Evolutionary conservation across 2,113 vertebrate species (phyloP).

Genomic region (Trichechus manatus): DNA sequence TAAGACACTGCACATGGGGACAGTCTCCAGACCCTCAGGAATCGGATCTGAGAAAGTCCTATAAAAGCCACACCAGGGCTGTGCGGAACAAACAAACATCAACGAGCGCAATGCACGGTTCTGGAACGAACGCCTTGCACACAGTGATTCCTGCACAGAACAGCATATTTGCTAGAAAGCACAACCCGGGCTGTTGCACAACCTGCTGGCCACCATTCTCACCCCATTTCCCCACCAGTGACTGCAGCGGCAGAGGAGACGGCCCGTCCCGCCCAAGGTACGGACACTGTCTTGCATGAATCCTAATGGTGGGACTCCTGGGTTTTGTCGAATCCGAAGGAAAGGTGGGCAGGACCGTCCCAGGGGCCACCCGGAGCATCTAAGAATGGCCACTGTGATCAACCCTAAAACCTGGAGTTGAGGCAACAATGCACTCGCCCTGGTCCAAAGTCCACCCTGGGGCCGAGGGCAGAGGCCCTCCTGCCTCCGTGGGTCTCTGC

Average conservation of each 20-base stretch:
- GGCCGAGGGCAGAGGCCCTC: conserved; percentile 74
- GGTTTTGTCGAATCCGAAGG: conserved; percentile 82
- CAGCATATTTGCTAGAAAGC: conserved; percentile 77
- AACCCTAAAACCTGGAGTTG: conserved; percentile 84
- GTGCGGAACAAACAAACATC: conserved; percentile 47
- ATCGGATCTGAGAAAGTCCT: conserved; percentile 79
- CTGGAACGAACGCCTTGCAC: conserved; percentile 69
- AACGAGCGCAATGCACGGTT: conserved; percentile 63
- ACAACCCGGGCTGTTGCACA: conserved; percentile 75
- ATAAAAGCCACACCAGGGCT: conserved; percentile 66
- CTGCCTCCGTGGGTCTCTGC: conserved; percentile 75
- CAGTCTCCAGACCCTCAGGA: conserved; percentile 73
- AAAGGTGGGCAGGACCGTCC: conserved; percentile 77
- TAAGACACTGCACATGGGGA: conserved; percentile 62
- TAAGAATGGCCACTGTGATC: conserved; percentile 82
- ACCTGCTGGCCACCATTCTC: conserved; percentile 51
- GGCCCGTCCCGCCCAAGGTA: conserved; percentile 69
- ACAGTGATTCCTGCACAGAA: conserved; percentile 14
- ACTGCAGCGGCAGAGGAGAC: conserved; percentile 26
- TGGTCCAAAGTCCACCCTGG: conserved; percentile 70
- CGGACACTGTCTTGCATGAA: conserved; percentile 72
- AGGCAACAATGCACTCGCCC: conserved; percentile 80
- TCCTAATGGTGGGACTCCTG: conserved; percentile 77
- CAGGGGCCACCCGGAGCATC: conserved; percentile 83
- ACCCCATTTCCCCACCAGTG: conserved; percentile 71